Evolutionary conservation across 1,140 invertebrate genomes (phyloP), one percentile per base, ranked within the genome.

Genomic region (Pemphigus obesinymphae): DNA sequence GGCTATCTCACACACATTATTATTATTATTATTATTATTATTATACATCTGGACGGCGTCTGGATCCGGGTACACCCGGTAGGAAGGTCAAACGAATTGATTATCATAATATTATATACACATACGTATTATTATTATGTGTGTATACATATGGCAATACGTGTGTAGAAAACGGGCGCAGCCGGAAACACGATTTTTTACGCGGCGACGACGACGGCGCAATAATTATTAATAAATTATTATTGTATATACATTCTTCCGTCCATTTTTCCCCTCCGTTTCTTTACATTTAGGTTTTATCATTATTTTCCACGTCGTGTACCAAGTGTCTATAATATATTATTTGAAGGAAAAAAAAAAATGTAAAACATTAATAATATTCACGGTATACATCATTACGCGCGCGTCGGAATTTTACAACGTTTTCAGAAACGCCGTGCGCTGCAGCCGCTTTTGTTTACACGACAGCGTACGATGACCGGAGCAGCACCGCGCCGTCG

Each of bases 21-120:
- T 6, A 61, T 13, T 40, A 40, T 40, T 5, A 40, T 40, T 40
- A 40, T 40, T 40, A 40, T 40, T 40, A 40, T 40, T 40, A 58
- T 23, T 1, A 15, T 26, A 29, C 37, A 3, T n/a, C n/a, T 6
- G 13, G 43, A 23, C 37, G 15, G 50, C 20, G 50, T 63, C 70
- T 31, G 45, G 45, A 73, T 73, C 70, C 70, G 70, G 70, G 70
- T 50, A 50, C 29, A 73, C 45, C 70, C 70, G 45, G 70, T 73
- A 73, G 72, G 72, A 75, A 75, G 72, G 72, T 53, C 72, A 31
- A 75, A 75, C 29, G 72, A 75, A 75, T 75, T 20, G 45, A 53
- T 75, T 31, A 34, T 20, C 72, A 70, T 70, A 26, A 58, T 26
- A 43, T 43, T 70, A 70, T 40, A 68, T 15, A 68, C 63, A 34